phyloP scores from a whole-genome alignment of 2,888 invertebrate genomes.

The Zeuzera pyrina region DNA sequence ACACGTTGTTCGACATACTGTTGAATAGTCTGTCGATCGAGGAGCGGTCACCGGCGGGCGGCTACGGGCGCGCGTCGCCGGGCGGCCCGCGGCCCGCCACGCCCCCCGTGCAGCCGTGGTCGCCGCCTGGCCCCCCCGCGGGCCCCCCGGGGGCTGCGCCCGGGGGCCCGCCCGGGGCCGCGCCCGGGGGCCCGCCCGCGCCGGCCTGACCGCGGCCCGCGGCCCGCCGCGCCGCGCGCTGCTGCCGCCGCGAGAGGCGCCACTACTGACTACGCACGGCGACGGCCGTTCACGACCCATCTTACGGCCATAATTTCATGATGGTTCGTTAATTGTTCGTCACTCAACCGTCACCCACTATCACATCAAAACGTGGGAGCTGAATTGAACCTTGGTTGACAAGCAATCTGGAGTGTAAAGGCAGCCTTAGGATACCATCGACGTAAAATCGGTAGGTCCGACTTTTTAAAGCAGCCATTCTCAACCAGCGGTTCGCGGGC shows the following conservation, averaged over 20 bases:
- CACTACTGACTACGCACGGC: constrained; percentile 22
- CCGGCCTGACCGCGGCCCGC: constrained; percentile 1
- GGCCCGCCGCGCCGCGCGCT: background rate
- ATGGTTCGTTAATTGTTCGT: no score
- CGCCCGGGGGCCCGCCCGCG: constrained; percentile 4
- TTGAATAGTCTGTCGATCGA: constrained; percentile 52
- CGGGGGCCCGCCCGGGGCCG: constrained; percentile 1
- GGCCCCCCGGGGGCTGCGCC: constrained; percentile 9
- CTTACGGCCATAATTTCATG: no score
- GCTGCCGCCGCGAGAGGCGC: constrained; percentile 30
- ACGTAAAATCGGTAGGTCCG: no score
- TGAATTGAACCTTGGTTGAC: no score
- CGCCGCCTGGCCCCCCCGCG: constrained; percentile 26
- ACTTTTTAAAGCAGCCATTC: no score
- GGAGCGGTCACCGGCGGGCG: constrained; percentile 13
- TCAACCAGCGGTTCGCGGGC: no score
- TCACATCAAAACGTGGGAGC: no score
- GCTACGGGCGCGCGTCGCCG: no score
- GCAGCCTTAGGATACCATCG: no score
- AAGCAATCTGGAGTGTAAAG: no score
- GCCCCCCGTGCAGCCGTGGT: constrained; percentile 54
- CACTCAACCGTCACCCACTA: no score
- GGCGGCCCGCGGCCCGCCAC: constrained; percentile 28
- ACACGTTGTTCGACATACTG: constrained; percentile 59
- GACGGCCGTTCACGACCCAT: no score